Evolutionary conservation across 2,113 vertebrate species (phyloP).

Genomic region (Eulacestoma nigropectus): DNA sequence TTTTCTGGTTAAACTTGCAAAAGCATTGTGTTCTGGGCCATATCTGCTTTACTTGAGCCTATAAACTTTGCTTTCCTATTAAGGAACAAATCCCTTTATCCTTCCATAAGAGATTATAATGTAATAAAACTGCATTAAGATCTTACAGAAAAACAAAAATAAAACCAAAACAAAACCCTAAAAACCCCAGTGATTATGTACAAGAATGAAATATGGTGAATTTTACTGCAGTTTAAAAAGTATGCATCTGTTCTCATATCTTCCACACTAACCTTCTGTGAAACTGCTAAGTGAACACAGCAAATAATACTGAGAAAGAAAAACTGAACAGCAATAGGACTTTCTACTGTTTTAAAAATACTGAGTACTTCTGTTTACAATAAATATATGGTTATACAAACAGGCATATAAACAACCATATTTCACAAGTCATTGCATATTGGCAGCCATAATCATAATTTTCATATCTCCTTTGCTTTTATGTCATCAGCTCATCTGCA

Average conservation of each 20-base stretch:
- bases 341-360: neutral
- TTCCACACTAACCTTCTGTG: neutral
- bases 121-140: slow-evolving; percentile 6
- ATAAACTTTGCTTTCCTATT: neutral
- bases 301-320: neutral
- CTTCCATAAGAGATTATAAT: neutral
- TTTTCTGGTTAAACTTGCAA: neutral
- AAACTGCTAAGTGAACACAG: neutral
- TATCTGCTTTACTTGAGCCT: neutral
- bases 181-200: neutral
- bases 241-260: neutral
- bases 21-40: neutral
- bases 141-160: neutral
- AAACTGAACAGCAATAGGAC: neutral
- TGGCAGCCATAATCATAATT: neutral
- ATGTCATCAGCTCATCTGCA: neutral
- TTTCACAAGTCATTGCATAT: neutral
- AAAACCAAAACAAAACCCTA: neutral
- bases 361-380: neutral
- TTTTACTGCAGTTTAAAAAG: neutral
- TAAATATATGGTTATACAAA: neutral
- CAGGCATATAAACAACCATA: neutral
- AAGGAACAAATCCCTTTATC: slow-evolving; percentile 30
- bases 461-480: neutral
- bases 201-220: neutral